Conservation (phyloP, 2,797 vertebrate genomes). For the Peromyscus attwateri region DNA sequence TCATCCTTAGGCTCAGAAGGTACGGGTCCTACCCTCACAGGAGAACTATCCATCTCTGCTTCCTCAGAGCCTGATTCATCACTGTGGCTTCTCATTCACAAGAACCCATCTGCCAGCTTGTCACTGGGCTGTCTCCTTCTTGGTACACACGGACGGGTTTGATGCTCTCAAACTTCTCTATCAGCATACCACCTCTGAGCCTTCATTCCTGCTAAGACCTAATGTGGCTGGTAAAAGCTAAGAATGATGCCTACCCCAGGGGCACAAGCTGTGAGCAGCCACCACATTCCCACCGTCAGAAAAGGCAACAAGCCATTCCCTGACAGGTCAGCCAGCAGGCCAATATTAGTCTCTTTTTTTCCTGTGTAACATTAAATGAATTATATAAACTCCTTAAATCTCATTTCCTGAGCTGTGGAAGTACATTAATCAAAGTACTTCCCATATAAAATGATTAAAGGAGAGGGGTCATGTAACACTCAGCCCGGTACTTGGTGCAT, state of each 20-base stretch:
- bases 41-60: neutral
- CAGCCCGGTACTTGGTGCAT: neutral
- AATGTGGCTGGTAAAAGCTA: neutral
- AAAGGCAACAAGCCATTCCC: neutral
- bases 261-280: neutral
- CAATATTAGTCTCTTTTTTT: neutral
- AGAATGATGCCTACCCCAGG: neutral
- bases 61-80: neutral
- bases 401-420: constrained; percentile 44
- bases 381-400: neutral
- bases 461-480: neutral
- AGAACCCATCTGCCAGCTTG: neutral
- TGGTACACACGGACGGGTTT: neutral
- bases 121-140: neutral
- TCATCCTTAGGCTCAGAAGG: neutral
- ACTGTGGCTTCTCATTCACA: neutral
- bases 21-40: neutral
- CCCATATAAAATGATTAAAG: constrained; percentile 18
- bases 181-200: neutral
- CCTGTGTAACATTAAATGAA: neutral
- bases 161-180: neutral
- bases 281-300: neutral
- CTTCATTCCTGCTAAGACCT: neutral
- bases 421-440: neutral
- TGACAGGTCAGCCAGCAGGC: neutral